Base-by-base conservation (phyloP, 2,113 vertebrate genomes). In the Oryzias javanicus region DNA sequence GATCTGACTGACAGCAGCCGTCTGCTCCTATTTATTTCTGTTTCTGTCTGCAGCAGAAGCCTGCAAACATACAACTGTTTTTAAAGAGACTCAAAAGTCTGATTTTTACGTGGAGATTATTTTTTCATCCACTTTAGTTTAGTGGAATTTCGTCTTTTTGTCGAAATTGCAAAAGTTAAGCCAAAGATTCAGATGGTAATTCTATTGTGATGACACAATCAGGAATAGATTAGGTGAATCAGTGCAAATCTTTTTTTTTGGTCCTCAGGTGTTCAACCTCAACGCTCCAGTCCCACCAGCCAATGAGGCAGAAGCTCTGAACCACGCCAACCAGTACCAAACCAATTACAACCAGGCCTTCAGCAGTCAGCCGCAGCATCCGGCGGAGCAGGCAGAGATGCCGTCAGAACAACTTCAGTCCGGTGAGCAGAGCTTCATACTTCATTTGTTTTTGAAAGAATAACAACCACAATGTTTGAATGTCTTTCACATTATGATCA, bases 231-330 rank as follows among this genome's bases (percentile, higher is more conserved):
- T 10, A 35, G 10, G 35, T 35, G 35, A 35, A 35, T 2, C 35
- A 35, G 10, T 70, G 50, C 49, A 24, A 74, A 83, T 74, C 71
- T 20, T 66, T 68, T 81, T 81, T 61, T 84, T 70, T 35, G 29
- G 35, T 42, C 60, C 50, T 83, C 47, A 99, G 97, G 97, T 99
- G 74, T 99, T 99, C 88, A 98, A 98, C 88, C 95, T 99, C 91
- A 99, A 98, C 83, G 96, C 97, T 48, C 96, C 96, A 42, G 94
- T 98, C 87, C 96, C 96, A 72, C 96, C 95, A 88, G 93, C 94
- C 80, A 96, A 91, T 90, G 96, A 98, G 86, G 88, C 95, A 10
- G 96, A 99, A 86, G 91, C 93, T 53, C 90, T 98, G 86, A 96
- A 94, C 87, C 95, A 94, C 79, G 94, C 92, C 83, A 94, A 72